These are phyloP conservation scores for Nyctibius grandis DNA, from an alignment of 2,797 vertebrate genomes.

Conservation along the genomic window DNA sequence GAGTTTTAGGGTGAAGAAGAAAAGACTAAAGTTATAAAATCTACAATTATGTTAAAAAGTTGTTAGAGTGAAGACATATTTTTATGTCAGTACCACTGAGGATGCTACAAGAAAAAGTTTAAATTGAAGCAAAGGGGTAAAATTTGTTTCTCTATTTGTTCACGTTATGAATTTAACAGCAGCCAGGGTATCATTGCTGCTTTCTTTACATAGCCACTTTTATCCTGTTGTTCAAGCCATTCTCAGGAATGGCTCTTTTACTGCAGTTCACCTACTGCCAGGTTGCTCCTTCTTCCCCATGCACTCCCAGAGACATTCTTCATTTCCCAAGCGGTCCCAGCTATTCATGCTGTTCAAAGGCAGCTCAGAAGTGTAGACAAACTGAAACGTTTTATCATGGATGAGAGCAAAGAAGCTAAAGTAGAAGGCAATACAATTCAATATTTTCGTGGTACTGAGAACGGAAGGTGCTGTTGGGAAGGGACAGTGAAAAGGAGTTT, in stretches of 20 bases:
- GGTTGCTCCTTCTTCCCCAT: background rate
- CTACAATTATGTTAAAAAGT: background rate
- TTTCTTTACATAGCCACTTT: background rate
- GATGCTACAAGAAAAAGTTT: background rate
- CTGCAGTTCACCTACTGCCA: background rate
- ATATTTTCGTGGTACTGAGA: background rate
- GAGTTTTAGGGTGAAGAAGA: background rate
- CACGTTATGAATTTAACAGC: background rate
- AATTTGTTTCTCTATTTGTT: background rate
- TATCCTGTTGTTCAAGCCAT: background rate
- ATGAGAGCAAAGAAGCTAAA: background rate
- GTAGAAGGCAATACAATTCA: background rate
- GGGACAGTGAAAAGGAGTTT: background rate
- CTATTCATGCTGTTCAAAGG: background rate
- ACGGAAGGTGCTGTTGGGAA: background rate
- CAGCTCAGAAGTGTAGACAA: background rate
- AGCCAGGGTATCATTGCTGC: background rate
- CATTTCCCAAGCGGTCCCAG: background rate
- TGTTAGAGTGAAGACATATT: background rate
- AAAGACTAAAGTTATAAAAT: background rate
- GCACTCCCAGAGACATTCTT: rapidly evolving
- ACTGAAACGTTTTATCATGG: background rate
- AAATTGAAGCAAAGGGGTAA: background rate
- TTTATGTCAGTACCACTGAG: background rate
- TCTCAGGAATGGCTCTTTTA: background rate